phyloP scores from a whole-genome alignment of 2,113 vertebrate genomes.

The Potamarius usumacintae region DNA sequence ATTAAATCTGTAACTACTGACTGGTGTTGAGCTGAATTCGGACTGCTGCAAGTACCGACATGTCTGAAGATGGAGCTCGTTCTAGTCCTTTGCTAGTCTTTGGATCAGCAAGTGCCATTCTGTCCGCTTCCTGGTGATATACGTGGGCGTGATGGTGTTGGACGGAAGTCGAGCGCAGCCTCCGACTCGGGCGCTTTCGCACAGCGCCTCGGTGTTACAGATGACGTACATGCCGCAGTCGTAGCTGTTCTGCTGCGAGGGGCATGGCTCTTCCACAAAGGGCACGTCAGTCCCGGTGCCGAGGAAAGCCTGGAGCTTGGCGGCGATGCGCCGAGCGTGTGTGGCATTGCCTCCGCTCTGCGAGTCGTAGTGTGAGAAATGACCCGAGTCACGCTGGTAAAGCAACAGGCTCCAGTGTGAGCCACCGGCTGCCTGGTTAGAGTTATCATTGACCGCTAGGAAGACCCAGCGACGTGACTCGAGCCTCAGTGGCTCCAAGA shows the following conservation, averaged over 20 bases:
- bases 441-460: conserved; percentile 93
- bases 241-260: conserved; percentile 93
- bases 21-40: neutral
- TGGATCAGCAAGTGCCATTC: conserved; percentile 87
- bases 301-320: conserved; percentile 83
- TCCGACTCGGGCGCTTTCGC: conserved; percentile 71
- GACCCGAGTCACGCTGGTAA: conserved; percentile 78
- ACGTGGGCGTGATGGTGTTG: conserved; percentile 84
- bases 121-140: conserved; percentile 84
- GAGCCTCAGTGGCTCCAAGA: conserved; percentile 87
- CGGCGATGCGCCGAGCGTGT: conserved; percentile 84
- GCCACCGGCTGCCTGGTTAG: conserved; percentile 85
- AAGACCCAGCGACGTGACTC: conserved; percentile 80
- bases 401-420: conserved; percentile 96
- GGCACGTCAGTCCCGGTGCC: conserved; percentile 67
- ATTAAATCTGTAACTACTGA: neutral
- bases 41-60: neutral
- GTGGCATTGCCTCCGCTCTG: conserved; percentile 82
- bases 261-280: conserved; percentile 85
- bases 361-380: conserved; percentile 93
- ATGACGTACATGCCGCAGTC: conserved; percentile 99
- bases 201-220: conserved; percentile 87
- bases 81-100: conserved; percentile 79
- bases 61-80: conserved; percentile 40
- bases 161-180: conserved; percentile 66